Evolutionary conservation across 2,888 invertebrate species (phyloP).

Genomic region (Thalpophila matura): DNA sequence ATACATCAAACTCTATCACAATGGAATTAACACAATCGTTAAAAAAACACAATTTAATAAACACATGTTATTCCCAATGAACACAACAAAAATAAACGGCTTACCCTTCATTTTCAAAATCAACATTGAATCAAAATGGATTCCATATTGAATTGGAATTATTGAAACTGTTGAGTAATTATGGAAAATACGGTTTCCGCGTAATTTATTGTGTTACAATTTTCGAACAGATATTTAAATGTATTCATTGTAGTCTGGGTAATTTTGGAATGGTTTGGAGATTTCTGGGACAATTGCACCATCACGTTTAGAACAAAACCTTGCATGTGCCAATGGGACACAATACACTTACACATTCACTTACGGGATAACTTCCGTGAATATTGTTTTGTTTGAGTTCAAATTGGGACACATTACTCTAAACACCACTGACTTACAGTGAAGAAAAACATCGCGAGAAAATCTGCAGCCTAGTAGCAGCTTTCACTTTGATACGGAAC

Average conservation of each 20-base stretch:
- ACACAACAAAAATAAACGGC: slow-evolving; percentile 8
- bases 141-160: slow-evolving; percentile 23
- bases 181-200: slow-evolving; percentile 8
- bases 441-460: too few species aligned
- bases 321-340: too few species aligned
- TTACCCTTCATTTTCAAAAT: slow-evolving; percentile 34
- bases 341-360: too few species aligned
- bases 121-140: slow-evolving; percentile 29
- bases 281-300: neutral
- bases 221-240: slow-evolving; percentile 9
- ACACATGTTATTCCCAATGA: neutral
- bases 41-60: neutral
- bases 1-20: neutral
- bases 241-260: neutral
- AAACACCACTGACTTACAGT: too few species aligned
- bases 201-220: slow-evolving; percentile 20
- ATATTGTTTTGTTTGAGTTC: too few species aligned
- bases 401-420: too few species aligned
- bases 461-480: too few species aligned
- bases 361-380: too few species aligned
- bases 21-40: neutral
- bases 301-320: neutral
- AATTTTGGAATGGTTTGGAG: neutral
- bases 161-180: slow-evolving; percentile 21
- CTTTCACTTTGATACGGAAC: too few species aligned